These are phyloP conservation scores for Rhea americana DNA, from an alignment of 2,113 vertebrate genomes.

Conservation along the genomic window DNA sequence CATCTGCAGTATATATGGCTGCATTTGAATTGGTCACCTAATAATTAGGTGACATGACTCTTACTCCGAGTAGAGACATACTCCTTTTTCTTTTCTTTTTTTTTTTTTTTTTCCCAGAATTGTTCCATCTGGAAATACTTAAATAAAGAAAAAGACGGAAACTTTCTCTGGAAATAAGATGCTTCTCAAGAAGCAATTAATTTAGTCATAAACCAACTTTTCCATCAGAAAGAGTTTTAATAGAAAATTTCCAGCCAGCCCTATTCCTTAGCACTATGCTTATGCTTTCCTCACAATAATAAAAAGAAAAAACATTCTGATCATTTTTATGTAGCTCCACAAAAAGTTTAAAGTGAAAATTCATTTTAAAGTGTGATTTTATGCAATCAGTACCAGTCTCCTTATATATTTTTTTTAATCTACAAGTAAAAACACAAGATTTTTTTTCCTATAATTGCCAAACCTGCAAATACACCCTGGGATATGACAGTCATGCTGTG, in stretches of 20 bases:
- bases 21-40: not conserved
- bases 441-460: not conserved
- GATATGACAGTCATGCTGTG: not conserved
- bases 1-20: not conserved
- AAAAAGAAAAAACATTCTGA: not conserved
- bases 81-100: not conserved
- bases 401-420: not conserved
- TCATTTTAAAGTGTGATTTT: not conserved
- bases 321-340: not conserved
- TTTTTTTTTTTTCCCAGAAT: not conserved
- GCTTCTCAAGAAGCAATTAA: not conserved
- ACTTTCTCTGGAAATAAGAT: not conserved
- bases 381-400: not conserved
- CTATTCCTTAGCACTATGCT: not conserved
- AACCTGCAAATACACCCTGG: rapidly evolving
- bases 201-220: not conserved
- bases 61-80: not conserved
- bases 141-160: not conserved
- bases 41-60: not conserved
- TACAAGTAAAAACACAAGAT: not conserved
- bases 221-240: not conserved
- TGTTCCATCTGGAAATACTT: not conserved
- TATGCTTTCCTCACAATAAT: not conserved
- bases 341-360: not conserved
- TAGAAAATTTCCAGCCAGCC: not conserved